Conservation (phyloP, 1,140 invertebrate species). For the Drosophila sproati region DNA sequence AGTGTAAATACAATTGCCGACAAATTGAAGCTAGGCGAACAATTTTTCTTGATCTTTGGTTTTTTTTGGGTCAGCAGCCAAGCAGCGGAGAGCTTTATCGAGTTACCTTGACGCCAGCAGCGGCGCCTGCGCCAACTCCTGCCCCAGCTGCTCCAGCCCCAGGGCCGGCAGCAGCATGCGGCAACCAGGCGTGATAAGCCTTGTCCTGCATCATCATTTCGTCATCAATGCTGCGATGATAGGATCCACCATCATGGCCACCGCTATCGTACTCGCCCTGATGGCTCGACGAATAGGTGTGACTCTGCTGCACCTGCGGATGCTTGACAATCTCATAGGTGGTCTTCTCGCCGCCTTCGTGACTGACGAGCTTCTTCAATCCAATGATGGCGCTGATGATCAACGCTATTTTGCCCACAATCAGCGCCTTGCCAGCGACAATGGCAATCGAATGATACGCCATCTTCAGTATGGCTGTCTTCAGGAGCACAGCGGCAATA, state of each 20-base stretch:
- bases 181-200: conserved; percentile 86
- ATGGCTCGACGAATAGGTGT: conserved; percentile 90
- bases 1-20: conserved; percentile 72
- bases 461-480: conserved; percentile 89
- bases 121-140: conserved; percentile 2
- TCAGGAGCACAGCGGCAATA: conserved; percentile 88
- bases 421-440: conserved; percentile 89
- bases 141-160: conserved; percentile 25
- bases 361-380: conserved; percentile 89
- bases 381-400: conserved; percentile 90
- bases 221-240: conserved; percentile 87
- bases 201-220: conserved; percentile 87
- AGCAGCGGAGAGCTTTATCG: conserved; percentile 46
- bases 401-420: conserved; percentile 87
- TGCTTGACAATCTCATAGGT: conserved; percentile 94
- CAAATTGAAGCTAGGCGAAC: conserved; percentile 63
- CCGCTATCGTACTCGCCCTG: conserved; percentile 89
- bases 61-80: conserved; percentile 36
- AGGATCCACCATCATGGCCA: conserved; percentile 85
- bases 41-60: conserved; percentile 64
- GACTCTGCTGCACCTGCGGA: conserved; percentile 91
- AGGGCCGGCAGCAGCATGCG: conserved; percentile 40
- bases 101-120: conserved; percentile 43
- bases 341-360: conserved; percentile 89
- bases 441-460: conserved; percentile 90